Conservation (phyloP, 2,797 vertebrate species). For the Pipistrellus nathusii region DNA sequence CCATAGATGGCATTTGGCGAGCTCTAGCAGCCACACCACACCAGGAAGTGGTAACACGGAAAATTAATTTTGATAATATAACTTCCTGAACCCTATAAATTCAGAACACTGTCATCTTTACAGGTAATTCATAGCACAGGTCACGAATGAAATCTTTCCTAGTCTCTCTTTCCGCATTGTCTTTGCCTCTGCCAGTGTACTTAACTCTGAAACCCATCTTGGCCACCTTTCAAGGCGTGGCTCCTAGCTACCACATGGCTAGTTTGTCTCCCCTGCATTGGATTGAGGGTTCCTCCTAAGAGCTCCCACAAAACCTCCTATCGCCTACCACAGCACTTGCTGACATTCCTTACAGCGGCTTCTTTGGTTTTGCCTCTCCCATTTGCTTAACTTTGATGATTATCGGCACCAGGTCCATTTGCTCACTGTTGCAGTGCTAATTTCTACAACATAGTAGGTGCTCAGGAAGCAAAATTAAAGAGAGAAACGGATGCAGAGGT, state of each 20-base stretch:
- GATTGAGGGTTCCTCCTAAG: neutral
- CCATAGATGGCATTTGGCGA: accelerated
- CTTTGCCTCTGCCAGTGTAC: neutral
- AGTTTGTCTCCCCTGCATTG: accelerated
- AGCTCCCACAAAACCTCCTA: neutral
- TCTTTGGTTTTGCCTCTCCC: neutral
- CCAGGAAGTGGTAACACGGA: neutral
- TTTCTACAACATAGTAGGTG: neutral
- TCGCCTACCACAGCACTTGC: neutral
- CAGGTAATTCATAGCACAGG: no score
- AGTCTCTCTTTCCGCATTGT: neutral
- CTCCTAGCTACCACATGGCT: accelerated
- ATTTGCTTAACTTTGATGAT: neutral
- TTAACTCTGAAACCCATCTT: accelerated
- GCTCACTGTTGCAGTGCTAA: neutral
- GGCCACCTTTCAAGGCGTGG: accelerated
- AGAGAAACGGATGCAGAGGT: neutral
- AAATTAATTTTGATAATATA: neutral
- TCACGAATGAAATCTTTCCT: neutral
- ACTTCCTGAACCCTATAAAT: neutral
- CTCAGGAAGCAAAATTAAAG: neutral
- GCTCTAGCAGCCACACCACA: neutral
- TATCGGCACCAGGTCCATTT: neutral
- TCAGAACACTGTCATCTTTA: neutral
- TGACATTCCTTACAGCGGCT: neutral